Evolutionary conservation across 2,888 invertebrate species (phyloP).

Genomic region (Merodon equestris): DNA sequence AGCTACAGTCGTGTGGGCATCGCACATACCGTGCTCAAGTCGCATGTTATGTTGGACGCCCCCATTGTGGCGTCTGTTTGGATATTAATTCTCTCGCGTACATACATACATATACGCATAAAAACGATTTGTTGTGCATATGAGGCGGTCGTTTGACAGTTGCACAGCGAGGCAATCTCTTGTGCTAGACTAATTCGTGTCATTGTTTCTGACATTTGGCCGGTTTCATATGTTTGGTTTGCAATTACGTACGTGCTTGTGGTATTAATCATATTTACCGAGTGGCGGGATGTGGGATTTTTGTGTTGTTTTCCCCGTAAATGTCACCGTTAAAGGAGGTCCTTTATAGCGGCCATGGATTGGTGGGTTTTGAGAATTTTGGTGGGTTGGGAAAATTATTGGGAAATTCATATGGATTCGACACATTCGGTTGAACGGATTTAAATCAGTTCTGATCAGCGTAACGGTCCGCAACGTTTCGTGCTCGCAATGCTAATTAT

Average conservation of each 20-base stretch:
- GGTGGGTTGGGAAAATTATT: slow-evolving; percentile 33
- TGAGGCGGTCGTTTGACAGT: slow-evolving; percentile 49
- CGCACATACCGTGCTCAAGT: slow-evolving; percentile 17
- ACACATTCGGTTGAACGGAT: too few relatives aligned
- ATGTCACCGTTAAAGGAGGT: slow-evolving; percentile 22
- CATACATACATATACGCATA: too few relatives aligned
- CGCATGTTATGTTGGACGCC: slow-evolving; percentile 28
- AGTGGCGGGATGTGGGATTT: slow-evolving; percentile 52
- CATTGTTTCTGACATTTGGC: slow-evolving; percentile 58
- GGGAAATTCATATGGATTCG: slow-evolving; percentile 41
- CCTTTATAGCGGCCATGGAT: slow-evolving; percentile 22
- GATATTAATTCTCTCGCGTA: too few relatives aligned
- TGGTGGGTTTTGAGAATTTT: slow-evolving; percentile 1
- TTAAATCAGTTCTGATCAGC: too few relatives aligned
- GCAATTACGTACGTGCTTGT: slow-evolving; percentile 24
- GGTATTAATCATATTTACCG: slow-evolving; percentile 63
- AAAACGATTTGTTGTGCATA: slow-evolving; percentile 15
- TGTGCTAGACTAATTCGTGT: slow-evolving; percentile 65
- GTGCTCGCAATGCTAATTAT: too few relatives aligned
- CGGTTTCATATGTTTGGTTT: slow-evolving; percentile 18
- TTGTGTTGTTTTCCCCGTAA: slow-evolving; percentile 2
- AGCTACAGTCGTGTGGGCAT: slow-evolving; percentile 51
- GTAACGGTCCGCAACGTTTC: too few relatives aligned
- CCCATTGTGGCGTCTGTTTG: slow-evolving; percentile 36
- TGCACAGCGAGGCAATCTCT: slow-evolving; percentile 24